Base-by-base conservation (phyloP, 2,888 invertebrate species). In the Tinea semifulvella region DNA sequence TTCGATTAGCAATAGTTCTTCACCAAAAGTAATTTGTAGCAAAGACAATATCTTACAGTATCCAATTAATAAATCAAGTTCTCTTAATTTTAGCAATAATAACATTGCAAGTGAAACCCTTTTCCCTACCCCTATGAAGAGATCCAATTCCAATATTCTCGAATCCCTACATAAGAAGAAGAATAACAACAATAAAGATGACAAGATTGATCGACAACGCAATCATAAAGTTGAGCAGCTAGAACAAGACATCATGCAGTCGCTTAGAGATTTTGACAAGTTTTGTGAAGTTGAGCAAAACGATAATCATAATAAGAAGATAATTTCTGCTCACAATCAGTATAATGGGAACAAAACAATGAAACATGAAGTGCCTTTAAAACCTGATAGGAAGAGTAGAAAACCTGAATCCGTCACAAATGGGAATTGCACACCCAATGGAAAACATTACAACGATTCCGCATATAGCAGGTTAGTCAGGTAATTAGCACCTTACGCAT, bases 381-480 rank as follows among this genome's bases (percentile, higher is more conserved):
- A 71, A 56, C 47, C 57, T 25, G 74, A 76, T 26, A 58, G 62
- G 39, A 80, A 69, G 53, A 64, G 58, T 47, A 68, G 71, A 50
- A 79, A 74, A 5, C 27, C 53, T 20, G 72, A 68, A 18, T 58
- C 55, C 38, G 44, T 68, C 20, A 50, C 61, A 44, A 79, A 75
- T 52, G 77, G 67, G 50, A 71, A 77, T 60, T 67, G 57, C 58
- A 76, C 66, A 51, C 70, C 69, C 10, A 74, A 65, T 50, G 74
- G 69, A 43, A 75, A 68, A 56, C 76, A 50, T 17, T 85, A 71
- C 60, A 71, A 69, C 19, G 92, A 92, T 70, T 92, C 92, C 19
- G 92, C 92, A 45, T 92, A 92, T 74, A 91, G 91, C 85, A 92
- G 92, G 92, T 92, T 80, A 82, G 81, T 72, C 70, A 77, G 77